A percentile compares a stretch with the other conserved stretches of the same genome.
phyloP scores from a whole-genome alignment of 2,113 vertebrate species.

The Dinomys branickii region DNA sequence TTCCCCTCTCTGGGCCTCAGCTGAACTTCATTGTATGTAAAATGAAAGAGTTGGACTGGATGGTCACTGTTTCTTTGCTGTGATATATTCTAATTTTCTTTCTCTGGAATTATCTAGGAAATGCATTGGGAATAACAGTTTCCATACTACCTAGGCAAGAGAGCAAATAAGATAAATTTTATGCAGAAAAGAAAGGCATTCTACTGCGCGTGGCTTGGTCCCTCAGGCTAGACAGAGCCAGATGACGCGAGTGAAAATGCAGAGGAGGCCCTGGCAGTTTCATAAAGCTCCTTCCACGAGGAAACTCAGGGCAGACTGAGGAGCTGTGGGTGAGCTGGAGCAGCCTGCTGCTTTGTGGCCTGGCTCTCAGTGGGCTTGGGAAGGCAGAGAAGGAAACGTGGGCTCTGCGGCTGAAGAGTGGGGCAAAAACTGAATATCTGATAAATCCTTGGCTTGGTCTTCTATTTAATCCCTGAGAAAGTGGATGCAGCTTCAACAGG shows the following conservation, averaged over 20 bases:
- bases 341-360: not conserved
- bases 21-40: constrained; percentile 1
- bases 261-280: not conserved
- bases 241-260: not conserved
- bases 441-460: not conserved
- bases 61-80: not conserved
- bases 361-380: not conserved
- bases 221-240: not conserved
- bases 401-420: not conserved
- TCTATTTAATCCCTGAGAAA: not conserved
- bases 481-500: not conserved
- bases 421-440: not conserved
- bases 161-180: not conserved
- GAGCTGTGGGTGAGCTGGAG: not conserved
- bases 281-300: not conserved
- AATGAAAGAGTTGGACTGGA: not conserved
- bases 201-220: not conserved
- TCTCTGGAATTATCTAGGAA: constrained; percentile 23
- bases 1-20: not conserved
- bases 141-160: not conserved
- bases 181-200: not conserved
- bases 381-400: not conserved
- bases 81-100: constrained; percentile 10
- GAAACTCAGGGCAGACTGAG: not conserved
- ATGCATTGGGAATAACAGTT: not conserved